Conservation (phyloP, 2,797 vertebrate species). For the Rhinichthys osculus region DNA sequence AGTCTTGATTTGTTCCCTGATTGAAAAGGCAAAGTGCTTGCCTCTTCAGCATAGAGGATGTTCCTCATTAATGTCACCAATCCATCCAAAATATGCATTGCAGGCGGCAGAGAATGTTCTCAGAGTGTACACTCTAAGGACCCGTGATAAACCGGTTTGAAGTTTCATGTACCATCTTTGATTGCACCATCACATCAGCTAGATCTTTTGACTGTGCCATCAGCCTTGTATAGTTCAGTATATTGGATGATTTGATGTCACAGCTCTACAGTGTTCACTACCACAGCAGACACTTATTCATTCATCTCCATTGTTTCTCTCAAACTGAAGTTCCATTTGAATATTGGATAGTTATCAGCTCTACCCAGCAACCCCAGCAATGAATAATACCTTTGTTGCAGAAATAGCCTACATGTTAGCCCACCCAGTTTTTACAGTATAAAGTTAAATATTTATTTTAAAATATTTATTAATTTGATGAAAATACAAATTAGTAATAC, state of each 20-base stretch:
- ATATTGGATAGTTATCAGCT: constrained; percentile 4
- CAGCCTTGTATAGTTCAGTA: background rate
- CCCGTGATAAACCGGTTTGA: background rate
- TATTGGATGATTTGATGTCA: constrained; percentile 1
- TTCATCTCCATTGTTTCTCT: background rate
- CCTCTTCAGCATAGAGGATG: background rate
- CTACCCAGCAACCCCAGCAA: background rate
- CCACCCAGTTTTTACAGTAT: background rate
- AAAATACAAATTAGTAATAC: background rate
- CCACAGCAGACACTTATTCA: background rate
- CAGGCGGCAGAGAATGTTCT: background rate
- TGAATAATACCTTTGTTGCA: background rate
- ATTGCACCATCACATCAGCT: background rate
- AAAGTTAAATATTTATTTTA: background rate
- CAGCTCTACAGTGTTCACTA: background rate
- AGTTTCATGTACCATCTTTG: background rate
- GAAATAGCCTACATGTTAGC: background rate
- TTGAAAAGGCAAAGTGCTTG: constrained; percentile 14
- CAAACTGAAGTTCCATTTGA: background rate
- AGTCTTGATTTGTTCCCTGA: constrained; percentile 18
- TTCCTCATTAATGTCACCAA: constrained; percentile 5
- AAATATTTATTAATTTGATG: no score
- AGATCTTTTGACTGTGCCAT: background rate
- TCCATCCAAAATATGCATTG: constrained; percentile 18
- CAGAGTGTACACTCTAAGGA: background rate